Percentiles rank a stretch among this genome's conserved stretches.
Conservation (phyloP, 2,888 invertebrate species). For the Leptothorax acervorum region DNA sequence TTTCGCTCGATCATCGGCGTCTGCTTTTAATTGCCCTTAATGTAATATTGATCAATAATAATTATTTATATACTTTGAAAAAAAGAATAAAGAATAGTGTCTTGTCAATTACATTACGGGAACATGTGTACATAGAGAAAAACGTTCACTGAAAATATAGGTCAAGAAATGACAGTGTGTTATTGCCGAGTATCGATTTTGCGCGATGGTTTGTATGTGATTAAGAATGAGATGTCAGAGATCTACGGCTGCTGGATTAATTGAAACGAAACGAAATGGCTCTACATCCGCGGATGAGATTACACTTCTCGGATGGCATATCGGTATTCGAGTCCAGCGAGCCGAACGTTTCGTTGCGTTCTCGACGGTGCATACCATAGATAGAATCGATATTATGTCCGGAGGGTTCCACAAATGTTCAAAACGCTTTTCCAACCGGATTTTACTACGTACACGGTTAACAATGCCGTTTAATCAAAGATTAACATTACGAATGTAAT, state of each 20-base stretch:
- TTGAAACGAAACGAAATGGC: constrained; percentile 61
- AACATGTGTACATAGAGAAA: neutral
- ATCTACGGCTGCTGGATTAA: constrained; percentile 50
- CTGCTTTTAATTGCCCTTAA: too few species aligned
- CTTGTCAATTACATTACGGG: neutral
- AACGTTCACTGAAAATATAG: neutral
- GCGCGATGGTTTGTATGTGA: constrained; percentile 30
- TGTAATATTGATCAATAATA: too few species aligned
- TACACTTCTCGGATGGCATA: constrained; percentile 44
- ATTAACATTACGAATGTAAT: constrained; percentile 15
- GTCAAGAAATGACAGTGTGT: constrained; percentile 16
- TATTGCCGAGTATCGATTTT: constrained; percentile 34
- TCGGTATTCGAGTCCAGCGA: constrained; percentile 47
- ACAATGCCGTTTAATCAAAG: constrained; percentile 24
- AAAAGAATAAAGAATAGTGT: neutral
- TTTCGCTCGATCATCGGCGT: too few species aligned
- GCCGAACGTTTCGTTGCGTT: constrained; percentile 30
- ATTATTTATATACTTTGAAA: neutral
- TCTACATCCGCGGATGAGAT: constrained; percentile 51
- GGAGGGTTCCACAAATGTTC: constrained; percentile 20
- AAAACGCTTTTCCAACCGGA: constrained; percentile 39
- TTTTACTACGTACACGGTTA: constrained; percentile 26
- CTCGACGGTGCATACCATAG: constrained; percentile 29
- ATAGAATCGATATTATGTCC: constrained; percentile 47
- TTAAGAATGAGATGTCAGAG: constrained; percentile 53